A percentile compares a stretch with the other conserved stretches of the same genome.
phyloP scores from a whole-genome alignment of 2,797 vertebrate species.

The Philypnodon macrostomus region DNA sequence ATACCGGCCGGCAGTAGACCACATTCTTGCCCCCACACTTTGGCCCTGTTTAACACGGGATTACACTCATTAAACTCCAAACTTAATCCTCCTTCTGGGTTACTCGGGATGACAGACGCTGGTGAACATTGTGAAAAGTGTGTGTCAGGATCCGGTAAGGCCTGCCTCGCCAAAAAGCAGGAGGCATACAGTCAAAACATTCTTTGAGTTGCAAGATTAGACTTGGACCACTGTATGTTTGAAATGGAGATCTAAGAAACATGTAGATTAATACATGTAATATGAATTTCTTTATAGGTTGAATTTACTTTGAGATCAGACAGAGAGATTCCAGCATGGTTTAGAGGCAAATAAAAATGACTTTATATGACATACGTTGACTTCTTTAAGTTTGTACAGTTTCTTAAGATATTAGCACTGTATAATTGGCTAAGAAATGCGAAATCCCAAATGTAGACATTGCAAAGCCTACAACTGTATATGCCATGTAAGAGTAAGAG shows the following conservation, averaged over 20 bases:
- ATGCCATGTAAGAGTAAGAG: conserved; percentile 35
- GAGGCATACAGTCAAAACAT: conserved; percentile 73
- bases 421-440: not conserved
- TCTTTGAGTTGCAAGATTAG: conserved; percentile 59
- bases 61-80: conserved; percentile 84
- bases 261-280: conserved; percentile 1
- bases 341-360: conserved; percentile 43
- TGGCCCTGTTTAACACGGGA: conserved; percentile 81
- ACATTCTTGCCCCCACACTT: conserved; percentile 78
- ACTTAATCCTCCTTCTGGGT: conserved; percentile 81
- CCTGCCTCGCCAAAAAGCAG: conserved; percentile 54
- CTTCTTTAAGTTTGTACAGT: conserved; percentile 17
- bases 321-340: conserved; percentile 34
- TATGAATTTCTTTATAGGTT: not conserved
- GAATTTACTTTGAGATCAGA: conserved; percentile 15
- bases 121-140: conserved; percentile 83
- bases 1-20: conserved; percentile 70
- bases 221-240: conserved; percentile 39
- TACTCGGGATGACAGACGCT: conserved; percentile 79
- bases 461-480: conserved; percentile 31
- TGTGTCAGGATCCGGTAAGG: conserved; percentile 70
- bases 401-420: conserved; percentile 10
- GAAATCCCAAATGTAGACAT: not conserved
- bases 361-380: conserved; percentile 36
- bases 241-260: conserved; percentile 14